Evolutionary conservation across 2,113 vertebrate species (phyloP).

Genomic region (Halcyon malimbica): DNA sequence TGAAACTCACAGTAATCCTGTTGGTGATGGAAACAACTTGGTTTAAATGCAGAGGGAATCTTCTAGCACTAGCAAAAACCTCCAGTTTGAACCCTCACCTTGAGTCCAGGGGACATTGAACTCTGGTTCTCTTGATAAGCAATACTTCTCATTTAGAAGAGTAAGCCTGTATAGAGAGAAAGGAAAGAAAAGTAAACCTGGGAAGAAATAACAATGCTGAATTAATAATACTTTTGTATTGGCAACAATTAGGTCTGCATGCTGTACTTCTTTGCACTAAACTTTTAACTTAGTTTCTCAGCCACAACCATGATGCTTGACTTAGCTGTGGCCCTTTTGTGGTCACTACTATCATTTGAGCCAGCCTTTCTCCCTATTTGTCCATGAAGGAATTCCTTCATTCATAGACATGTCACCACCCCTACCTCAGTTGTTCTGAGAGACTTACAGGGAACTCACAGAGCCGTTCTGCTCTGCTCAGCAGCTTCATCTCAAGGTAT

Average conservation of each 20-base stretch:
- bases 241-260: not conserved
- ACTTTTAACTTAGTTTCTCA: not conserved
- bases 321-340: not conserved
- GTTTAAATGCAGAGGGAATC: not conserved
- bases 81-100: not conserved
- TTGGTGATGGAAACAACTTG: not conserved
- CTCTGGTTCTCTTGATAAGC: not conserved
- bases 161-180: not conserved
- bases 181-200: not conserved
- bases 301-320: not conserved
- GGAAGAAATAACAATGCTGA: not conserved
- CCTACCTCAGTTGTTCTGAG: not conserved
- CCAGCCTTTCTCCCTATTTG: not conserved
- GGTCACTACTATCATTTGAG: not conserved
- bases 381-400: not conserved
- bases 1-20: not conserved
- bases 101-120: not conserved
- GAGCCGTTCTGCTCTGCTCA: not conserved
- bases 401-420: not conserved
- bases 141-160: not conserved
- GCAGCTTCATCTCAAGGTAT: not conserved
- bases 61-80: not conserved
- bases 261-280: not conserved
- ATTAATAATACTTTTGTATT: not conserved
- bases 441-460: not conserved